Evolutionary conservation across 2,113 vertebrate genomes (phyloP), one percentile per base, ranked within the genome.

Genomic region (Speoplatyrhinus poulsoni): DNA sequence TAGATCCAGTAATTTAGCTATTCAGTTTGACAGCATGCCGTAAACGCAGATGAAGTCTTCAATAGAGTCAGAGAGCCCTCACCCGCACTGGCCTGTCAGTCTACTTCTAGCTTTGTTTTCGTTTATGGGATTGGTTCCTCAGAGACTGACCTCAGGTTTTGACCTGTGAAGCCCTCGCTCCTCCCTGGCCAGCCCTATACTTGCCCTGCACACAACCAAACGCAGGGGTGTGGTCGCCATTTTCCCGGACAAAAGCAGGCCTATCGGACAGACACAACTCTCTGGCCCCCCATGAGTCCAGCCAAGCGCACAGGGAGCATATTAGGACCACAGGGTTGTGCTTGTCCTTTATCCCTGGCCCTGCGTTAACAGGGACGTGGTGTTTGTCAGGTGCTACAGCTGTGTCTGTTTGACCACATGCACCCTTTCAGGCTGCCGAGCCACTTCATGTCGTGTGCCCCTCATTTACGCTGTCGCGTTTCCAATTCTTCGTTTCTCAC

Each of bases 241-340:
- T 89, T 84, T 79, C 53, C 74, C 9, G 54, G 88, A 97, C 95
- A 98, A 96, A 95, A 93, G 95, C 90, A 36, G 73, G 71, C 72
- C 81, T 80, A 83, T 55, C 87, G 90, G 87, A 81, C 72, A 76
- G 91, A 90, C 87, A 88, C 86, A 81, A 89, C 75, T 86, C 85
- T 87, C 88, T 88, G 82, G 81, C 90, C 92, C 92, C 93, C 93
- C 91, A 86, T 82, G 85, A 89, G 90, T 90, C 93, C 92, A 96
- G 75, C 93, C 94, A 96, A 95, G 95, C 92, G 91, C 94, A 96
- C 94, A 88, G 91, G 90, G 93, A 95, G 75, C 95, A 94, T 92
- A 95, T 98, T 96, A 96, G 93, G 90, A 91, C 75, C 76, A 79
- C 77, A 81, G 73, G 61, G 72, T 88, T 91, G 93, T 92, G 93